Percentiles rank a stretch among this genome's conserved stretches.
Conservation (phyloP, 2,888 invertebrate genomes). For the Cyclophora albipunctata region DNA sequence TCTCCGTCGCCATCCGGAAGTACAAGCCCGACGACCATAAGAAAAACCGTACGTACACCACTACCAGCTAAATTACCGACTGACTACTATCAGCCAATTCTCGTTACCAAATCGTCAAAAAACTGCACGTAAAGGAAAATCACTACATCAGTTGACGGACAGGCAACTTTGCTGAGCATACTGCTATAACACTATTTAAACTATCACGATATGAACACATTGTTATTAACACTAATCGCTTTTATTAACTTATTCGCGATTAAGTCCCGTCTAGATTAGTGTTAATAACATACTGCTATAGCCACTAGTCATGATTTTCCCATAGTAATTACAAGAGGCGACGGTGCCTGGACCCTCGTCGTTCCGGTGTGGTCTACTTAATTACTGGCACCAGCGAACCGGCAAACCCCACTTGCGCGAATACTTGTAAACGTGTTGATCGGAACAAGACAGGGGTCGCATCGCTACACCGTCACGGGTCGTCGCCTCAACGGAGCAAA, state of each 20-base stretch:
- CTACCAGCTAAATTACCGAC: background rate
- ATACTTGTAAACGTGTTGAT: slow-evolving; percentile 21
- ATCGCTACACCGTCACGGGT: slow-evolving; percentile 25
- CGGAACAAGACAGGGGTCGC: slow-evolving; percentile 28
- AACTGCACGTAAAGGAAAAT: no score
- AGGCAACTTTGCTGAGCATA: no score
- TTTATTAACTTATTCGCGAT: no score
- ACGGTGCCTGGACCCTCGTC: slow-evolving; percentile 19
- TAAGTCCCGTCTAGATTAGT: no score
- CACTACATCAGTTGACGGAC: no score
- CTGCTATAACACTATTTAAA: no score
- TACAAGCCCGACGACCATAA: slow-evolving; percentile 77
- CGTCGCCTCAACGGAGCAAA: slow-evolving; percentile 36
- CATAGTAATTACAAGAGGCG: slow-evolving; percentile 15
- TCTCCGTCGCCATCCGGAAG: slow-evolving; percentile 87
- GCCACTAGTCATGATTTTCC: background rate
- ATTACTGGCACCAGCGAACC: slow-evolving; percentile 30
- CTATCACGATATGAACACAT: no score
- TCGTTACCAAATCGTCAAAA: no score
- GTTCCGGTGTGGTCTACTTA: slow-evolving; percentile 59
- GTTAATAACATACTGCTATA: no score
- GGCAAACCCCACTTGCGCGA: slow-evolving; percentile 6
- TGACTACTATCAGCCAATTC: no score
- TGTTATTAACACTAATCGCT: no score
- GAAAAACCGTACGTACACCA: slow-evolving; percentile 60